Evolutionary conservation across 2,113 vertebrate species (phyloP).

Genomic region (Python bivittatus): DNA sequence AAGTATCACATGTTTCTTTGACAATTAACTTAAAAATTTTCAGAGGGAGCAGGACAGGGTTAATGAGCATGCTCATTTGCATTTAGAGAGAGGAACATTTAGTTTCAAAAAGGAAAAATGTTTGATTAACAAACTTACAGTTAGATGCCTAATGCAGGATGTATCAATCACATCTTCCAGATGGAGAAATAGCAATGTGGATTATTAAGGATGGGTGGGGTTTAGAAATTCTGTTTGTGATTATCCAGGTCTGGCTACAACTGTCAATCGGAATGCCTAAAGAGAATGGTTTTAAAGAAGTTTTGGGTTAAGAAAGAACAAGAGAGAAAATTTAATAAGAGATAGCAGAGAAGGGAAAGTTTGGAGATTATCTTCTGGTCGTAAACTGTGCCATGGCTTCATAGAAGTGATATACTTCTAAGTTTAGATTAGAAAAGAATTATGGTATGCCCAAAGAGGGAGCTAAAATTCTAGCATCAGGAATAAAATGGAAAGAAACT

Average conservation of each 20-base stretch:
- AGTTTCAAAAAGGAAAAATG: not conserved
- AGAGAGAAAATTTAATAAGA: not conserved
- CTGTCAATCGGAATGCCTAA: not conserved
- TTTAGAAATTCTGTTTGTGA: not conserved
- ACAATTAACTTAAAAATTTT: not conserved
- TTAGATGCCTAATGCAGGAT: not conserved
- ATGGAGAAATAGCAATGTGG: not conserved
- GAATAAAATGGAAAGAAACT: not conserved
- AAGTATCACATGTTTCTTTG: not conserved
- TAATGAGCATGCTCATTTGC: not conserved
- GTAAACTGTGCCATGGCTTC: not conserved
- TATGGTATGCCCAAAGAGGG: not conserved
- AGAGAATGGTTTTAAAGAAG: not conserved
- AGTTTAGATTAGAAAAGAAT: not conserved
- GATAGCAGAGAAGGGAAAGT: not conserved
- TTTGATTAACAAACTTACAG: not conserved
- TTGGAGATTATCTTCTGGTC: not conserved
- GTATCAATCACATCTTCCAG: not conserved
- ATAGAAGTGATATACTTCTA: not conserved
- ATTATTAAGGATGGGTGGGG: not conserved
- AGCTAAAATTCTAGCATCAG: not conserved
- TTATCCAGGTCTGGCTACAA: not conserved
- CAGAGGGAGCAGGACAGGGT: not conserved
- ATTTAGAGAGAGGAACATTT: not conserved
- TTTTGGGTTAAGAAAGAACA: not conserved